These are phyloP conservation scores for Hydropsyche betteni DNA, from an alignment of 2,888 invertebrate species.

Conservation along the genomic window DNA sequence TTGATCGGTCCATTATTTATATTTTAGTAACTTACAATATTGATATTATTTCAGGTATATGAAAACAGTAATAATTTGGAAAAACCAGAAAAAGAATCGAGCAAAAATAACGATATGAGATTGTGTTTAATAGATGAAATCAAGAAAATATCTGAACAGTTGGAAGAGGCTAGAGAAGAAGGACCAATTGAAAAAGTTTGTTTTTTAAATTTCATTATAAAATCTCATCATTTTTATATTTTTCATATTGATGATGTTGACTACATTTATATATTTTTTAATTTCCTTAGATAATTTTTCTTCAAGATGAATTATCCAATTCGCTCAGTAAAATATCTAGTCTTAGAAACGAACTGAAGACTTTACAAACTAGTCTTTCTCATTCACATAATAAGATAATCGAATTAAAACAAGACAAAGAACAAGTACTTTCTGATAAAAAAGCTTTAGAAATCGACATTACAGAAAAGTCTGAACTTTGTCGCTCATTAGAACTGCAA, in stretches of 20 bases:
- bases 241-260: not conserved
- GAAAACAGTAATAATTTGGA: slow-evolving; percentile 42
- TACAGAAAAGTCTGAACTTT: slow-evolving; percentile 46
- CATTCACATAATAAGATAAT: slow-evolving; percentile 16
- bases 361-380: slow-evolving; percentile 38
- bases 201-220: not conserved
- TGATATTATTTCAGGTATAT: slow-evolving; percentile 40
- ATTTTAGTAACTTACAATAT: not conserved
- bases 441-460: slow-evolving; percentile 41
- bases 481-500: slow-evolving; percentile 43
- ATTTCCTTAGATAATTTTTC: slow-evolving; percentile 36
- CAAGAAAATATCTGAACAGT: slow-evolving; percentile 45
- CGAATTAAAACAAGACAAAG: slow-evolving; percentile 41
- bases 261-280: slow-evolving; percentile 25
- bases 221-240: slow-evolving; percentile 8
- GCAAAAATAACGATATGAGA: slow-evolving; percentile 41
- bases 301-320: slow-evolving; percentile 43
- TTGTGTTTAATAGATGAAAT: slow-evolving; percentile 48
- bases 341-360: slow-evolving; percentile 44
- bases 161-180: slow-evolving; percentile 42
- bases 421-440: slow-evolving; percentile 42
- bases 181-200: slow-evolving; percentile 44
- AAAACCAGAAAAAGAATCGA: slow-evolving; percentile 41
- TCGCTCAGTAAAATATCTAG: slow-evolving; percentile 41
- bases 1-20: not conserved